Base-by-base conservation (phyloP, 2,113 vertebrate species). In the Ascaphus truei region DNA sequence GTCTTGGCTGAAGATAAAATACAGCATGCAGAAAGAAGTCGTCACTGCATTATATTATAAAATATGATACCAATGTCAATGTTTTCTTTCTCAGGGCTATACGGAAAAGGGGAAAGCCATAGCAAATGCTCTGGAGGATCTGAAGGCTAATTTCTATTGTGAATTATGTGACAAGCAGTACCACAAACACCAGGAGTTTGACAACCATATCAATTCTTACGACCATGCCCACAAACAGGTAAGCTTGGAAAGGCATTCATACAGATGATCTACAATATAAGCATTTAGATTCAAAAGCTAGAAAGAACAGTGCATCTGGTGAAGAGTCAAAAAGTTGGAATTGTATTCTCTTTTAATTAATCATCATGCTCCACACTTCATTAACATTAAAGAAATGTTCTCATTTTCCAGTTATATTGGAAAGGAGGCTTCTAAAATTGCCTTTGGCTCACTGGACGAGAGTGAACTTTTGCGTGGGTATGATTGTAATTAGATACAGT, bases 131-230 rank as follows among this genome's bases (percentile, higher is more conserved):
- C 85, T 92, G 77, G 96, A 95, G 80, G 95, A 98, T 72, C 89
- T 94, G 81, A 99, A 98, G 75, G 91, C 97, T 12, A 94, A 96
- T 76, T 98, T 98, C 88, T 99, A 98, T 87, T 99, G 97, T 81
- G 95, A 98, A 89, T 88, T 99, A 48, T 99, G 97, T 84, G 94
- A 98, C 87, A 99, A 99, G 83, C 96, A 99, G 89, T 99, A 99
- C 83, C 93, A 96, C 87, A 94, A 98, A 82, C 96, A 99, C 84
- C 94, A 98, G 72, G 97, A 99, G 78, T 99, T 98, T 91, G 97
- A 99, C 92, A 99, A 99, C 90, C 97, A 99, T 85, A 99, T 99
- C 85, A 99, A 99, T 91, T 99, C 97, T 79, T 99, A 99, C 0
- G 97, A 98, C 84, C 96, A 98, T 13, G 97, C 97, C 68, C 97